Evolutionary conservation across 1,140 invertebrate genomes (phyloP).

Genomic region (Nylanderia fulva): DNA sequence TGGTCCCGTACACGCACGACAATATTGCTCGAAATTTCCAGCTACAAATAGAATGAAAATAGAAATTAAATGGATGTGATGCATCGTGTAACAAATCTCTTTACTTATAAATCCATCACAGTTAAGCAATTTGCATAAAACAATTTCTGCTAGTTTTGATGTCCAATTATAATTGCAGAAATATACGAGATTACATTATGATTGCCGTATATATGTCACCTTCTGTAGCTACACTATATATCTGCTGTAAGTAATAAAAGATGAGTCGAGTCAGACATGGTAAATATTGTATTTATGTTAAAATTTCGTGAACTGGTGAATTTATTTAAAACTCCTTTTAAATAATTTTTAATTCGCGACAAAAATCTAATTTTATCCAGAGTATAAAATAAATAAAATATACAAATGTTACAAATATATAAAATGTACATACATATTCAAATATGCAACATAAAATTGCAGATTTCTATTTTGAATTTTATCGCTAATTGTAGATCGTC

Average conservation of each 20-base stretch:
- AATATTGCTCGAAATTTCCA: constrained; percentile 50
- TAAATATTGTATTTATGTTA: not conserved
- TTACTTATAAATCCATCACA: constrained; percentile 9
- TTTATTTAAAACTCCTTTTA: not conserved
- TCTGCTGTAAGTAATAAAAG: not conserved
- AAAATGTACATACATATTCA: not conserved
- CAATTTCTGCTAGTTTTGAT: not conserved
- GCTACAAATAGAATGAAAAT: constrained; percentile 11
- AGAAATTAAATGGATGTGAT: not conserved
- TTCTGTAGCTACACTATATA: not conserved
- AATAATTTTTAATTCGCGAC: too few species aligned
- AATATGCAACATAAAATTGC: too few species aligned
- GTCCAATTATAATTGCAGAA: not conserved
- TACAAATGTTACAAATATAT: not conserved
- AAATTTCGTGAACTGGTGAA: not conserved
- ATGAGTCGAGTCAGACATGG: not conserved
- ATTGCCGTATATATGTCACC: not conserved
- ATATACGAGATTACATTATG: not conserved
- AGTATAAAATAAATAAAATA: not conserved
- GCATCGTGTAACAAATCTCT: not conserved
- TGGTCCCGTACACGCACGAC: constrained; percentile 18
- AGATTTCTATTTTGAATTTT: too few species aligned
- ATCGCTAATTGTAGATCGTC: too few species aligned
- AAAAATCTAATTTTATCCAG: not conserved
- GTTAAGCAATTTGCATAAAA: not conserved